Evolutionary conservation across 2,888 invertebrate genomes (phyloP).

Genomic region (Fabriciana adippe): DNA sequence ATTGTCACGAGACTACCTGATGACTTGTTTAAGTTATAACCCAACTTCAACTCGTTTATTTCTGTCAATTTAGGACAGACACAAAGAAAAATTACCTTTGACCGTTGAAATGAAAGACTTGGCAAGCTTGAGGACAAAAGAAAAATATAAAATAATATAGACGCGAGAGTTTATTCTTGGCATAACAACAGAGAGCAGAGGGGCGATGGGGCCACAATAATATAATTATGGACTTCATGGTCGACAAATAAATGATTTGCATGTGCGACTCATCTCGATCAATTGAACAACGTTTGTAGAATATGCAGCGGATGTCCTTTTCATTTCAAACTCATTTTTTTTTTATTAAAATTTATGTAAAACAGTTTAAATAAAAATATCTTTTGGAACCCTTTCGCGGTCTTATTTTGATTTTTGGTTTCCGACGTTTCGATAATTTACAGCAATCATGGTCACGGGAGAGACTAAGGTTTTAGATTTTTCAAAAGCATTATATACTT

Average conservation of each 20-base stretch:
- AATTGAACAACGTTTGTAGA: constrained; percentile 25
- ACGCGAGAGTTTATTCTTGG: constrained; percentile 34
- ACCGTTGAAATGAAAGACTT: constrained; percentile 34
- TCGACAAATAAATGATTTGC: constrained; percentile 32
- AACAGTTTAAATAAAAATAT: no score
- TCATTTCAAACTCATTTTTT: neutral
- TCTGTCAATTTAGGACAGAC: constrained; percentile 33
- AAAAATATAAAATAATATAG: constrained; percentile 27
- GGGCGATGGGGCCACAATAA: constrained; percentile 35
- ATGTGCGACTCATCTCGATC: constrained; percentile 27
- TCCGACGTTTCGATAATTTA: no score
- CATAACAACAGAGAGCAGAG: constrained; percentile 34
- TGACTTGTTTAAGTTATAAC: constrained; percentile 27
- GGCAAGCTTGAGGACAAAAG: constrained; percentile 27
- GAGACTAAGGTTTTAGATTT: no score
- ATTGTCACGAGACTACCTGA: neutral
- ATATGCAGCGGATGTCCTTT: constrained; percentile 27
- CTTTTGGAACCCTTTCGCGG: no score
- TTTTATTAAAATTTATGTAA: neutral
- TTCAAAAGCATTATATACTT: no score
- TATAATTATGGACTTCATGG: constrained; percentile 31
- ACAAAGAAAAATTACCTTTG: constrained; percentile 34
- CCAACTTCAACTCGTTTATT: constrained; percentile 30
- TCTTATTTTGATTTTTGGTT: no score
- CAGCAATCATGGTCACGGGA: no score